phyloP scores from a whole-genome alignment of 30 jellyfish, hydroid and myxozoan species.

The Nemopilema nomurai region DNA sequence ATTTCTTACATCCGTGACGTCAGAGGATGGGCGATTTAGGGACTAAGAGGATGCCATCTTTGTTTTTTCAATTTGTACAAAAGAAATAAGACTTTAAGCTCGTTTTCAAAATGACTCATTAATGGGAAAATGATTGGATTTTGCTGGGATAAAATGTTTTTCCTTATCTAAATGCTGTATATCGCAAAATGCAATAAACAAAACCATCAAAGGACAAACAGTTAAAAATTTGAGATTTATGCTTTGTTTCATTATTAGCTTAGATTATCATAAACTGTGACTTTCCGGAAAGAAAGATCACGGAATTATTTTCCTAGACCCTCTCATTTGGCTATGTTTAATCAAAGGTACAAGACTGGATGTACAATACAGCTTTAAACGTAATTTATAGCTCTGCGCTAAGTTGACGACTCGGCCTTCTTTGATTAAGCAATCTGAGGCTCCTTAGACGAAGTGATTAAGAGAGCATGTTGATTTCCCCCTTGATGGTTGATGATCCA shows the following conservation, averaged over 20 bases:
- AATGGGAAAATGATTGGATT: neutral
- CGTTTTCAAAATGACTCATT: constrained; percentile 6
- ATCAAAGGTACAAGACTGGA: neutral
- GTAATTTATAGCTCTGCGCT: neutral
- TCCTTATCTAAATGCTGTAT: neutral
- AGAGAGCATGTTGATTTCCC: neutral
- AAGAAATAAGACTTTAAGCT: neutral
- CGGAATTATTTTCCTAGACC: neutral
- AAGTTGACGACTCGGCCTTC: neutral
- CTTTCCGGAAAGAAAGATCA: neutral
- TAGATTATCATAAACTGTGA: neutral
- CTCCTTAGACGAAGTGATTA: neutral
- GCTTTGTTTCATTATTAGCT: neutral
- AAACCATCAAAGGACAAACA: constrained; percentile 9
- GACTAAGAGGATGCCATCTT: neutral
- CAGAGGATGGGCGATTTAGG: neutral
- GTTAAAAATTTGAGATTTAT: neutral
- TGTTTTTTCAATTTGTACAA: neutral
- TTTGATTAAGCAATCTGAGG: neutral
- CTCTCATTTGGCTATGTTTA: neutral
- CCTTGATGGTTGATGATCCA: neutral
- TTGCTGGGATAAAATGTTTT: neutral
- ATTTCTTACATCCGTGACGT: neutral
- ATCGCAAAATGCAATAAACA: neutral
- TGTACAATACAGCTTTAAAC: neutral